Base-by-base conservation (phyloP, 2,797 vertebrate genomes). In the Mastacembelus armatus region DNA sequence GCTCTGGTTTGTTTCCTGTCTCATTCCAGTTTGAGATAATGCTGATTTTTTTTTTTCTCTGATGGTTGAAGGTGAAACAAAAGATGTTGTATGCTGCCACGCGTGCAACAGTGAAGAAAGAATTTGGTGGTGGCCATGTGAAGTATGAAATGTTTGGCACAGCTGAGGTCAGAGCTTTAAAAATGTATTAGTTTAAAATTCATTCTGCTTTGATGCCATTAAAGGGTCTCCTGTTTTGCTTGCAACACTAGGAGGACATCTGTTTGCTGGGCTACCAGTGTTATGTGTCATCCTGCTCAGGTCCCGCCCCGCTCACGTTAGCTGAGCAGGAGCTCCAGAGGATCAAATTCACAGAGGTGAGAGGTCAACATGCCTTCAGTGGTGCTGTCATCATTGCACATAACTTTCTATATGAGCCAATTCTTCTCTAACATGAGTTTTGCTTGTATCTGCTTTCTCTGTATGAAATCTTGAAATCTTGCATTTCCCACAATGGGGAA, bases 61-160 rank as follows among this genome's bases (percentile, higher is more conserved):
- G 38, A 38, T 47, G 61, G 18, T 21, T 30, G 0, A 88, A 99
- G 98, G 96, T 98, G 39, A 96, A 98, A 90, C 96, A 97, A 75
- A 99, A 99, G 93, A 99, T 99, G 98, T 71, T 98, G 21, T 99
- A 99, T 0, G 97, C 98, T 0, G 98, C 97, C 66, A 99, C 98
- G 0, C 94, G 98, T 14, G 96, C 96, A n/a, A 99, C 96, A 0
- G 95, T 99, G 85, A 99, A 99, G 91, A 99, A 99, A 78, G 98
- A 99, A 81, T 99, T 99, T 78, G 98, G 98, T 0, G 98, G 98
- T 0, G 98, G 98, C 1, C 96, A 99, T 60, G 94, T 99, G 65
- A 99, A 98, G 87, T 96, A 98, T 0, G 98, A 99, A 80, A 87
- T 99, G 68, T 99, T 99, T 33, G 98, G 97, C 80, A 99, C 96